Base-by-base conservation (phyloP, 2,797 vertebrate genomes). In the Scolopax rusticola region DNA sequence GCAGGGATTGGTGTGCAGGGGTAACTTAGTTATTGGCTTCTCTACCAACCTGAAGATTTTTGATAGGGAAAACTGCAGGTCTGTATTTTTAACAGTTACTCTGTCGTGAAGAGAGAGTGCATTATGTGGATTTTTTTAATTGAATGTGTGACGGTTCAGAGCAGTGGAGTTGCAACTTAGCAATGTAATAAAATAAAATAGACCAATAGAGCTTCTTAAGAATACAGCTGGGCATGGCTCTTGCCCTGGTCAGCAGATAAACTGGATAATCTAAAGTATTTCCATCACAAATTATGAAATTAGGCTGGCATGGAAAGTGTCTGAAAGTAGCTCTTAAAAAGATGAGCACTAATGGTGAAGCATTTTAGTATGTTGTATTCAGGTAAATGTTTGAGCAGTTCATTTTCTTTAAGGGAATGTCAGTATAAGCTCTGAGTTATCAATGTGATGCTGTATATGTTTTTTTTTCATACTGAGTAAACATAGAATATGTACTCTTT, bases 371-470 rank as follows among this genome's bases (percentile, higher is more conserved):
- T 57, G 28, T 78, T 17, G 2, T 21, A 4, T 75, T 84, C 71
- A 83, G 15, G 15, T 90, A 41, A n/a, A 0, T 78, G 23, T 70
- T 81, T 84, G 51, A 79, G 43, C 27, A 43, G 14, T 92, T 89
- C 32, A 14, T 40, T 82, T 73, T 47, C 50, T 67, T 41, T 87
- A 51, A 87, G 84, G 51, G 30, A 92, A 60, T 38, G 27, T 15
- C 40, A 78, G 15, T 20, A 8, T 54, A 50, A 92, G 9, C 19
- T 86, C 53, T 4, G 18, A 59, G 27, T 88, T 90, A 48, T 6
- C 3, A 0, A 8, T 54, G 20, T 32, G 0, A 2, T 75, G 17
- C 53, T 93, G 11, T 61, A 7, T 63, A 14, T 4, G 0, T 8
- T 13, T 30, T 41, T 25, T 80, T 68, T 33, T 53, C 33, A 32